These are phyloP conservation scores for Drosophila ustulata DNA, from an alignment of 2,888 invertebrate genomes.

Conservation along the genomic window DNA sequence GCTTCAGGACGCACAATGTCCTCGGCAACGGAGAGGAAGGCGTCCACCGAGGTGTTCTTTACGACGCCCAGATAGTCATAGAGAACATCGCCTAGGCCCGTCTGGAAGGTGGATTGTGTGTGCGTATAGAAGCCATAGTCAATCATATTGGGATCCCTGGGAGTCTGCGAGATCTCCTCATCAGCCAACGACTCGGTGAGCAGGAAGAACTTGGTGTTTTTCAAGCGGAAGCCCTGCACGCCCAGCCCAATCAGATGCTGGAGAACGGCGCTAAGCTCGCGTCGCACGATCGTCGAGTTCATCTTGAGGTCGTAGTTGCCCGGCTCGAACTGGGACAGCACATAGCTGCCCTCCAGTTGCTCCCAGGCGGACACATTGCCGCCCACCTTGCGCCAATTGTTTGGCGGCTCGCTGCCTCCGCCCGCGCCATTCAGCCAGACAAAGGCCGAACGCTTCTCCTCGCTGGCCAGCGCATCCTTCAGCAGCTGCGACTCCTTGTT, in stretches of 20 bases:
- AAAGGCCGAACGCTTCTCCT: constrained; percentile 90
- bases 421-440: constrained; percentile 89
- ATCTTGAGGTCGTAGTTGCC: constrained; percentile 93
- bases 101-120: constrained; percentile 88
- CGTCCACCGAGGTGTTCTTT: constrained; percentile 86
- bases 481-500: constrained; percentile 90
- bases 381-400: constrained; percentile 89
- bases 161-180: constrained; percentile 74
- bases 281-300: constrained; percentile 88
- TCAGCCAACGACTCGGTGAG: constrained; percentile 85
- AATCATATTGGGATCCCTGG: constrained; percentile 73
- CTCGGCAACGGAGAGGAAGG: constrained; percentile 84
- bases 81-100: constrained; percentile 86
- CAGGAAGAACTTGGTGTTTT: constrained; percentile 88
- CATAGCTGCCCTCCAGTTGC: constrained; percentile 86
- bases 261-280: constrained; percentile 89
- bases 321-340: constrained; percentile 90
- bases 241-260: constrained; percentile 91
- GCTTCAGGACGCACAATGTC: constrained; percentile 80
- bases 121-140: constrained; percentile 89
- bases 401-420: constrained; percentile 86
- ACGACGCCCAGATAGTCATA: constrained; percentile 88
- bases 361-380: constrained; percentile 82
- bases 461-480: constrained; percentile 87
- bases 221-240: constrained; percentile 91